Base-by-base conservation (phyloP, 1,140 invertebrate species). In the Atopsyche davidsoni region DNA sequence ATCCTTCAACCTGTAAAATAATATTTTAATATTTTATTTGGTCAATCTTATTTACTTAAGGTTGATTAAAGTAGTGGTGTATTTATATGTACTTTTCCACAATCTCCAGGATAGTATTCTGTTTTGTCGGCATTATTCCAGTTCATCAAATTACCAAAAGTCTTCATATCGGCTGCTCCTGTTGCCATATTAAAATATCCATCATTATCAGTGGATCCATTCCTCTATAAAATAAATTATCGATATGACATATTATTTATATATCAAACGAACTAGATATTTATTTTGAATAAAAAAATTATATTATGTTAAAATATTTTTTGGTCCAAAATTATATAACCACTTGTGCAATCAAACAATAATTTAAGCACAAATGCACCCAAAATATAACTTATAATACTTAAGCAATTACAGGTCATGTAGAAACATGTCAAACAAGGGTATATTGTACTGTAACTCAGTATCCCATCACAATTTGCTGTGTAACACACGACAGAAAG, bases 181-280 rank as follows among this genome's bases (percentile, higher is more conserved):
- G 85, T 87, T 18, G 76, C 79, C 64, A 89, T 81, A 57, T 86
- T 88, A 58, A 79, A 83, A 23, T 81, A 70, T 0, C 87, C 87
- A 11, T 88, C 85, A 17, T 81, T 79, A 2, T 77, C 75, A 1
- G 75, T 70, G 0, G 85, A 84, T 53, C 81, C 83, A 57, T 90
- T 91, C 64, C 83, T 82, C 80, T 89, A 62, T 3, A 67, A 67
- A 61, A 35, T 32, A 46, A 9, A 51, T 19, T 46, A n/a, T 21
- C 24, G 21, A 31, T 10, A 9, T 38, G 4, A 11, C 35, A 38
- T 7, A 16, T 21, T 47, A 36, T 49, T 14, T 51, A 48, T n/a
- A n/a, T n/a, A n/a, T n/a, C n/a, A n/a, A n/a, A n/a, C n/a, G n/a
- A n/a, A n/a, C n/a, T n/a, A n/a, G n/a, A n/a, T n/a, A n/a, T n/a